These are phyloP conservation scores for Heteromormyrus szaboi DNA, from an alignment of 2,797 vertebrate genomes.

Conservation along the genomic window DNA sequence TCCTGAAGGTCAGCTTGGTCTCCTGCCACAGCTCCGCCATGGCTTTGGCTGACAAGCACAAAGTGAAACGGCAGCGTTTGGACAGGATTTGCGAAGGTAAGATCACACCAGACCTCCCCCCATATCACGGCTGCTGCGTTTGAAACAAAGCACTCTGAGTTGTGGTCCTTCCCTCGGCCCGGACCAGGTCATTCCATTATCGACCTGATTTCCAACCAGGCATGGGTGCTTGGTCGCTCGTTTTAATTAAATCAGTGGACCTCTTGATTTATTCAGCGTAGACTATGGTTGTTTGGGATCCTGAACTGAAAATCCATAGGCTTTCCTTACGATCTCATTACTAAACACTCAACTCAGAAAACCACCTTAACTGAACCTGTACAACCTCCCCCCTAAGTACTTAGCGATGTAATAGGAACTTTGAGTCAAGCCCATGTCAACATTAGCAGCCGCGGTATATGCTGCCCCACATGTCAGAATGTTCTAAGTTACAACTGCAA, in stretches of 20 bases:
- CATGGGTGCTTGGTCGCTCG: not conserved
- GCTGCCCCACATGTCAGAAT: not conserved
- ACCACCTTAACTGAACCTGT: not conserved
- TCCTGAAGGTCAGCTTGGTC: conserved; percentile 39
- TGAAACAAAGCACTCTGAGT: conserved; percentile 28
- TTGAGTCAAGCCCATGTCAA: not conserved
- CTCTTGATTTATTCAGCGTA: not conserved
- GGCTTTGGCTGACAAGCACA: conserved; percentile 73
- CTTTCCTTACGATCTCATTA: not conserved
- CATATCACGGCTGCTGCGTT: conserved; percentile 18
- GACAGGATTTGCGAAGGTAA: conserved; percentile 73
- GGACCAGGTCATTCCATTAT: not conserved
- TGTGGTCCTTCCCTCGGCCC: not conserved
- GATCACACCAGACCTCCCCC: conserved; percentile 22
- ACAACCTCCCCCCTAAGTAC: not conserved
- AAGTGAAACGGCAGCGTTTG: conserved; percentile 71
- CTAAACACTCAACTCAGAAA: not conserved
- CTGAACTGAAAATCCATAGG: not conserved
- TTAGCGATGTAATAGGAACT: not conserved
- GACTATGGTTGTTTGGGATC: not conserved
- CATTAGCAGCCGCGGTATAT: not conserved
- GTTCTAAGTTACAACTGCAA: not conserved
- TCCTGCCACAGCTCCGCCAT: conserved; percentile 42
- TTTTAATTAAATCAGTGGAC: not conserved
- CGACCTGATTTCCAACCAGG: not conserved